phyloP scores from a whole-genome alignment of 2,888 invertebrate species.

The Sinodicranocentrus sp. region DNA sequence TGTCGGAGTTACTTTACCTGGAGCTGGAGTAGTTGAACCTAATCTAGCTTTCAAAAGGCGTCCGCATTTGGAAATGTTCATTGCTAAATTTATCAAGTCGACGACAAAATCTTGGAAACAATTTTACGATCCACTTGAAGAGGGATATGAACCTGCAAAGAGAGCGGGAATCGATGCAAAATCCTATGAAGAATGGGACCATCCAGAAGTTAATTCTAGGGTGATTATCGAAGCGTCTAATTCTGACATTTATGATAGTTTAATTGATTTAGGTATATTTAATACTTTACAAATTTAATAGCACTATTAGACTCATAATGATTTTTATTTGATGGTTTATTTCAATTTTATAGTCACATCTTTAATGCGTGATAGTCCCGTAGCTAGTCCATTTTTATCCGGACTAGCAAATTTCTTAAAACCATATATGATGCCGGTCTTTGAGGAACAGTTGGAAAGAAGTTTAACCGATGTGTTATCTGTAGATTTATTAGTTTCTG shows the following conservation, averaged over 20 bases:
- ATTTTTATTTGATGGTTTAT: too few species aligned
- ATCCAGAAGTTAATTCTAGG: constrained; percentile 63
- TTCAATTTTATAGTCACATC: constrained; percentile 61
- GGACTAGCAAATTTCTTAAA: constrained; percentile 69
- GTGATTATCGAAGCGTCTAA: constrained; percentile 49
- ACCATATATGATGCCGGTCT: constrained; percentile 70
- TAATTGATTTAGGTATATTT: constrained; percentile 68
- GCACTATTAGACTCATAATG: too few species aligned
- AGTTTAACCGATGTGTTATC: constrained; percentile 61
- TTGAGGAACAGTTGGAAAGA: constrained; percentile 58
- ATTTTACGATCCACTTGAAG: constrained; percentile 49
- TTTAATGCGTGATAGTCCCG: constrained; percentile 55
- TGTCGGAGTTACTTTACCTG: constrained; percentile 17
- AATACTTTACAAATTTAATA: constrained; percentile 17
- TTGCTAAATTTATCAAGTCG: constrained; percentile 71
- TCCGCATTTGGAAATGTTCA: constrained; percentile 69
- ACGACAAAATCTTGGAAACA: constrained; percentile 58
- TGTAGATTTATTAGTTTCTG: constrained; percentile 64
- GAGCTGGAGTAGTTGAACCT: constrained; percentile 56
- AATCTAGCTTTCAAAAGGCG: constrained; percentile 62
- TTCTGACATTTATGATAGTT: constrained; percentile 68
- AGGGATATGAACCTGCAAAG: constrained; percentile 29
- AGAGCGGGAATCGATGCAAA: constrained; percentile 70
- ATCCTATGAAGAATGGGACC: constrained; percentile 67
- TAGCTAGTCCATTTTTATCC: constrained; percentile 63